Evolutionary conservation across 2,888 invertebrate genomes (phyloP), one percentile per base, ranked within the genome.

Genomic region (Plebejus argus): DNA sequence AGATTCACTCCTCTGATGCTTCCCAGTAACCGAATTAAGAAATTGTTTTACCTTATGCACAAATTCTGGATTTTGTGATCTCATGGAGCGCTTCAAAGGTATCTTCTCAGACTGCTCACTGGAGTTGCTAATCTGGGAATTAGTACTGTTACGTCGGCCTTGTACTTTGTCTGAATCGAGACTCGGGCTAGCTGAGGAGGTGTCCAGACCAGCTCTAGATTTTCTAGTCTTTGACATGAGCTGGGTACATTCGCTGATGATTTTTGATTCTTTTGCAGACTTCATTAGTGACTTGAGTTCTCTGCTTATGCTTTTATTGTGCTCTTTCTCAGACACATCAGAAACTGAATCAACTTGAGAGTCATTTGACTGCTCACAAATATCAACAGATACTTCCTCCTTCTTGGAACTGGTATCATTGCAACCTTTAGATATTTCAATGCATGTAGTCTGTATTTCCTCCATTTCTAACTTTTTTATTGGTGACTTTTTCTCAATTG

Each of bases 241-340:
- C 80, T 92, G 94, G 20, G 92, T 95, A 84, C 94, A 96, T 85
- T 95, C 95, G 82, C 92, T 95, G 70, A 96, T 93, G 75, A 96
- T 95, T 85, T 96, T 96, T 0, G 96, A 96, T 84, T 96, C 96
- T 85, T 95, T 96, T 35, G 96, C 95, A 18, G 96, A 95, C 49
- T 95, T 95, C 80, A 96, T 95, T 35, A 96, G 88, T 1, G 95
- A 95, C 82, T 95, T 93, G 78, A 96, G 89, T 86, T 96, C 96
- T 80, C 96, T 91, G 78, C 93, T 92, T 77, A 94, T 92, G 81
- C 91, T 89, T 80, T 88, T 91, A 78, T 88, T 91, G 53, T 90
- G 91, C 61, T 91, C 93, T 80, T 89, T 91, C 79, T 93, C 93
- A 77, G 87, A 84, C 28, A 80, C 61, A 39, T 92, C 92, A 78